Percentiles rank a stretch among this genome's conserved stretches.
Evolutionary conservation across 1,140 invertebrate genomes (phyloP).

Genomic region (Pachyrhynchus sulphureomaculatus): DNA sequence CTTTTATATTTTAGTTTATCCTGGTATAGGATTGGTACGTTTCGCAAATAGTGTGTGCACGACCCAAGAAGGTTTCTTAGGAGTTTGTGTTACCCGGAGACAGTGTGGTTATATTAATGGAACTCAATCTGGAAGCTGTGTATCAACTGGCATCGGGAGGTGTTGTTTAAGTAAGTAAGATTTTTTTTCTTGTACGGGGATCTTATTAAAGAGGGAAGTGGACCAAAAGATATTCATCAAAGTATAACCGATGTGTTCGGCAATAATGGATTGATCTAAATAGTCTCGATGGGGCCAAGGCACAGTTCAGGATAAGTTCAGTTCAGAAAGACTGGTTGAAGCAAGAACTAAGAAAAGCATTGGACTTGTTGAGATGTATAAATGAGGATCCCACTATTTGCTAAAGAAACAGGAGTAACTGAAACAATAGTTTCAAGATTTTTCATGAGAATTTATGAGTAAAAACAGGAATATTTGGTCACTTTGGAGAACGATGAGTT

Average conservation of each 20-base stretch:
- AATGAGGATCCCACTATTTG: too few relatives aligned
- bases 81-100: constrained; percentile 71
- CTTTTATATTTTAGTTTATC: constrained; percentile 33
- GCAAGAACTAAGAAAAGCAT: too few relatives aligned
- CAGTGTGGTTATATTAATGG: constrained; percentile 71
- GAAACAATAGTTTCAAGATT: too few relatives aligned
- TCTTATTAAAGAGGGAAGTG: background rate
- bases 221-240: background rate
- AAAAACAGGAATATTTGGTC: too few relatives aligned
- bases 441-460: too few relatives aligned
- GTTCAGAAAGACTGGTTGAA: too few relatives aligned
- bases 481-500: too few relatives aligned
- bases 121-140: constrained; percentile 67
- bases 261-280: too few relatives aligned
- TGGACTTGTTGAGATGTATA: too few relatives aligned
- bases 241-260: background rate
- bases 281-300: too few relatives aligned
- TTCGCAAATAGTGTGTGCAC: constrained; percentile 67
- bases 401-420: too few relatives aligned
- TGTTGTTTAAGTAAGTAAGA: constrained; percentile 71
- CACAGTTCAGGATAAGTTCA: too few relatives aligned
- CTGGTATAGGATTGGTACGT: constrained; percentile 61
- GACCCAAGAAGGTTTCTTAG: constrained; percentile 63
- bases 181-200: background rate
- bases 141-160: constrained; percentile 59